Conservation (phyloP, 2,888 invertebrate genomes). For the Eristalinus sepulchralis region DNA sequence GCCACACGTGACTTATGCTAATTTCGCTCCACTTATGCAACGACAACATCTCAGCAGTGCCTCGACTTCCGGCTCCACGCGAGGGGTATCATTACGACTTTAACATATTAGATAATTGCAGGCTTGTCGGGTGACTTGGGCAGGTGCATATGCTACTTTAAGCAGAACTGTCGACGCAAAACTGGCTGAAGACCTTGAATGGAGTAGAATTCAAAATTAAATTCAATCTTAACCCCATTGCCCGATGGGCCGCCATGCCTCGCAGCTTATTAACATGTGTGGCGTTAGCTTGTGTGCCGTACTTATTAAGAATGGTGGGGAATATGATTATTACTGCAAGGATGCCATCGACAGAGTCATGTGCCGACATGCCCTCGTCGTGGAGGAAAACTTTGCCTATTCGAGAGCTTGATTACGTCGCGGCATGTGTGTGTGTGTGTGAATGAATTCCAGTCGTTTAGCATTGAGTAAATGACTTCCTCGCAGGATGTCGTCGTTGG, state of each 20-base stretch:
- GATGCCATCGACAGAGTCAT: slow-evolving; percentile 59
- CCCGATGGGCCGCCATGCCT: background rate
- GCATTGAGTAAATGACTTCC: slow-evolving; percentile 44
- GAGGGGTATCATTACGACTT: slow-evolving; percentile 56
- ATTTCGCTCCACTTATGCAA: slow-evolving; percentile 49
- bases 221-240: slow-evolving; percentile 9
- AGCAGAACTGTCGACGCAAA: too few relatives aligned
- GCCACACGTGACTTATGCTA: slow-evolving; percentile 55
- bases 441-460: slow-evolving; percentile 22
- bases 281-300: slow-evolving; percentile 32
- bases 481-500: slow-evolving; percentile 12
- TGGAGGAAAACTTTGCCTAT: slow-evolving; percentile 33
- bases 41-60: slow-evolving; percentile 31
- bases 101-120: slow-evolving; percentile 67
- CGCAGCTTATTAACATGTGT: background rate
- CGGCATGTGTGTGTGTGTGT: slow-evolving; percentile 1
- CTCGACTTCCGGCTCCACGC: slow-evolving; percentile 45
- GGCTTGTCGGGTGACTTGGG: slow-evolving; percentile 23
- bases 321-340: slow-evolving; percentile 64
- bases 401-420: slow-evolving; percentile 32
- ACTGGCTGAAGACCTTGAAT: background rate
- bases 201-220: background rate
- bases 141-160: slow-evolving; percentile 8
- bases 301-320: slow-evolving; percentile 64
- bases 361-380: slow-evolving; percentile 21